Evolutionary conservation across 2,113 vertebrate species (phyloP).

Genomic region (Turnix velox): DNA sequence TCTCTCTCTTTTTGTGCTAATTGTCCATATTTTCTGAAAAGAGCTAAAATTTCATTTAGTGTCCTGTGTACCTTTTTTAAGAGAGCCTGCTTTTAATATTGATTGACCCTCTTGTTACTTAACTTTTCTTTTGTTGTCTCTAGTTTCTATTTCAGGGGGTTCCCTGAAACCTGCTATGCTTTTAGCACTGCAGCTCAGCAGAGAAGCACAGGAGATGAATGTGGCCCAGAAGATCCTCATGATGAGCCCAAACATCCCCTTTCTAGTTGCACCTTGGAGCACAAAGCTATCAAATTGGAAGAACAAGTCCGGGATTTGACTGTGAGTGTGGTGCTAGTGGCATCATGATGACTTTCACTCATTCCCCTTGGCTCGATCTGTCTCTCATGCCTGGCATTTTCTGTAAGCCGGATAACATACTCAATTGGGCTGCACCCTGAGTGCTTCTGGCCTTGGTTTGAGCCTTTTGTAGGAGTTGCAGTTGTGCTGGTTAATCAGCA

Average conservation of each 20-base stretch:
- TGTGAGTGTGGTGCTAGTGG: constrained; percentile 64
- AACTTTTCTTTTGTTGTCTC: not conserved
- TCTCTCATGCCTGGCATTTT: not conserved
- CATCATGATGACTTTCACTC: accelerated
- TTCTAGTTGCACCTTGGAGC: constrained; percentile 67
- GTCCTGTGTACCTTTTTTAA: not conserved
- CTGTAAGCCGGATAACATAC: not conserved
- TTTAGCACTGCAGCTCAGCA: constrained; percentile 82
- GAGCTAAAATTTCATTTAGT: not conserved
- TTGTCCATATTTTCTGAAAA: not conserved
- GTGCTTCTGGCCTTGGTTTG: not conserved
- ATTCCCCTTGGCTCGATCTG: not conserved
- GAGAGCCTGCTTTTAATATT: not conserved
- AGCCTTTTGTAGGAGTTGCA: not conserved
- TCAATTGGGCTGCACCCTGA: not conserved
- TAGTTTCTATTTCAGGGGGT: constrained; percentile 57
- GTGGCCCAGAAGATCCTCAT: constrained; percentile 68
- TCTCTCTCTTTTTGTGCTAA: not conserved
- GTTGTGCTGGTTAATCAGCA: not conserved
- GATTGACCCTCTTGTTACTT: not conserved
- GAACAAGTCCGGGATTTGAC: constrained; percentile 81
- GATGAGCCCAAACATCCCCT: constrained; percentile 68
- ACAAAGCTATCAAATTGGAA: constrained; percentile 78
- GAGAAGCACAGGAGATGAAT: constrained; percentile 77
- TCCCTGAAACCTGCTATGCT: constrained; percentile 14